phyloP scores from a whole-genome alignment of 2,797 vertebrate genomes.

The Macroramphosus scolopax region DNA sequence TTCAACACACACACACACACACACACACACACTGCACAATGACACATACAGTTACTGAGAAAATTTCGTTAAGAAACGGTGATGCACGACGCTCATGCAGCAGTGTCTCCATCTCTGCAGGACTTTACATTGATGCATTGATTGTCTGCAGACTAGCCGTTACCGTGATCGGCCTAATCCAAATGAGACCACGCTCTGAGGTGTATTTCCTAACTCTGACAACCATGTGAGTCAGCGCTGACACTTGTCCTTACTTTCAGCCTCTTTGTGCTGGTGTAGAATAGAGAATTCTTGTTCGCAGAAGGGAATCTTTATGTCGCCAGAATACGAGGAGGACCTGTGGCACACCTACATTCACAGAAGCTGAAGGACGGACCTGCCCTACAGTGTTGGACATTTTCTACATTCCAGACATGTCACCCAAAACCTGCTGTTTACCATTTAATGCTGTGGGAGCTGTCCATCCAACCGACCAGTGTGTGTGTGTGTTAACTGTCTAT shows the following conservation, averaged over 20 bases:
- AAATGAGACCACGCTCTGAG: too few relatives aligned
- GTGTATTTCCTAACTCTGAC: too few relatives aligned
- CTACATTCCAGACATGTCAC: slow-evolving; percentile 80
- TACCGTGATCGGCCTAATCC: too few relatives aligned
- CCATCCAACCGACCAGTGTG: slow-evolving; percentile 41
- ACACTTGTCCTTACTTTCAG: too few relatives aligned
- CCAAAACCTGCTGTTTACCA: slow-evolving; percentile 85
- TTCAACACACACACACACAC: slow-evolving; percentile 28
- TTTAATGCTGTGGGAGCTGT: slow-evolving; percentile 78
- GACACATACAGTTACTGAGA: slow-evolving; percentile 6
- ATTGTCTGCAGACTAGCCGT: too few relatives aligned
- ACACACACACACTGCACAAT: slow-evolving; percentile 9
- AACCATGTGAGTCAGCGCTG: too few relatives aligned
- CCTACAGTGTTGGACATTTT: slow-evolving; percentile 72
- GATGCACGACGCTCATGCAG: too few relatives aligned
- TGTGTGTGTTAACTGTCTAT: slow-evolving; percentile 37
- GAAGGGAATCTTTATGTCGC: too few relatives aligned
- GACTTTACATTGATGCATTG: too few relatives aligned
- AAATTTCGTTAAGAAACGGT: too few relatives aligned
- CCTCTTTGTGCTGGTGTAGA: too few relatives aligned
- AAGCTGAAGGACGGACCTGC: slow-evolving; percentile 41
- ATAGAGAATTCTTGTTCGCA: neutral
- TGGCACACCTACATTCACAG: slow-evolving; percentile 8
- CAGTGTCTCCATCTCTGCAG: too few relatives aligned
- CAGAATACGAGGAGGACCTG: neutral